Base-by-base conservation (phyloP, 2,113 vertebrate species). In the Regulus satrapa region DNA sequence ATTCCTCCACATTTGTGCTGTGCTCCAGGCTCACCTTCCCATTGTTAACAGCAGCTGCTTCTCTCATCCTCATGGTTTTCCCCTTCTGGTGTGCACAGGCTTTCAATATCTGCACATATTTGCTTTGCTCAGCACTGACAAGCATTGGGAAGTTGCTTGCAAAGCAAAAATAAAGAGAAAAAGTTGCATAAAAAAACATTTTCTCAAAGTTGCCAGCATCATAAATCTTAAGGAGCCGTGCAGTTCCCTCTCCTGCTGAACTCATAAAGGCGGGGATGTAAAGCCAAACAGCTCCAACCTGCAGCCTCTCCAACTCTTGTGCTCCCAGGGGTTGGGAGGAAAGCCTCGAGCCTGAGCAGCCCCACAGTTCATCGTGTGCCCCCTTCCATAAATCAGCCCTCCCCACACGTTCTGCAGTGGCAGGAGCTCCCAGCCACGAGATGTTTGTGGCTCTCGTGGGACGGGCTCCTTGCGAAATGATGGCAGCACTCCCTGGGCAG, bases 311-410 rank as follows among this genome's bases (percentile, higher is more conserved):
- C 59, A 68, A 1, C 61, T 74, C 3, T 71, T 46, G n/a, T 20
- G 14, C 5, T 19, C 72, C 72, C 51, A 10, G 59, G 76, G 56
- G 12, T 3, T 19, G 68, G 85, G 64, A 74, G 74, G 55, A 94
- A 81, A 94, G 48, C 64, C 88, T 86, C 6, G 14, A 88, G 86
- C 75, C 40, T 14, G 38, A 80, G 92, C 76, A 89, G 88, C 74
- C 55, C 68, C 80, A 46, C 63, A 92, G n/a, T 38, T 81, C 43
- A 2, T 86, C 8, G 7, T 74, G 87, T 89, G 80, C 56, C 41
- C 80, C 29, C 75, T 46, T 14, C 91, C 93, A 84, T 94, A 91
- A 92, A 94, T 91, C 91, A 94, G 76, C 72, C 43, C 72, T 92
- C 67, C 95, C 71, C 88, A 92, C 92, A 74, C 4, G 0, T 34